Evolutionary conservation across 2,797 vertebrate species (phyloP).

Genomic region (Sylvia borin): DNA sequence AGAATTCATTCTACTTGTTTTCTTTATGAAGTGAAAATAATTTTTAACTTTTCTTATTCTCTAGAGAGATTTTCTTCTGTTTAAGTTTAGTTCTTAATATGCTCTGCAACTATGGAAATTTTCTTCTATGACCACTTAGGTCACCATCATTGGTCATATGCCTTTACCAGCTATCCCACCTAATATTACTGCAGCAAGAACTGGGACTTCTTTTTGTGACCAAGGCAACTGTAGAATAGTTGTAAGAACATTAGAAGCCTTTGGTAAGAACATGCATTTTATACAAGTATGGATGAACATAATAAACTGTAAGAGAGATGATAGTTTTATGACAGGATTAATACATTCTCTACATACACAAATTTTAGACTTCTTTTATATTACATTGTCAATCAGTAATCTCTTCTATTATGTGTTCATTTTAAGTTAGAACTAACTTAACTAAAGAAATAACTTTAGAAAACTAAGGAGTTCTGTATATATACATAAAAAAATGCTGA

Average conservation of each 20-base stretch:
- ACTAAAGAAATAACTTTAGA: background rate
- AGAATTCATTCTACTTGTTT: background rate
- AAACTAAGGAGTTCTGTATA: background rate
- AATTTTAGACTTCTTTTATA: background rate
- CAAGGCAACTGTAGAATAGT: background rate
- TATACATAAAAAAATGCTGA: no score
- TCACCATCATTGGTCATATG: background rate
- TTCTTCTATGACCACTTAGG: background rate
- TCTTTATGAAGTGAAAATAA: background rate
- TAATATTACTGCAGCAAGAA: background rate
- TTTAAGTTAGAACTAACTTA: background rate
- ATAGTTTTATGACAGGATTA: background rate
- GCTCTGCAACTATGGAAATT: background rate
- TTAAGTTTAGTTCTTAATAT: background rate
- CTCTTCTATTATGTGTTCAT: background rate
- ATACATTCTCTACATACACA: background rate
- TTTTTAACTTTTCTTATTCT: background rate
- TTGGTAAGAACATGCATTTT: background rate
- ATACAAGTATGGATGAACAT: background rate
- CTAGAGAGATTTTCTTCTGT: background rate
- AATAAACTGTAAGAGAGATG: background rate
- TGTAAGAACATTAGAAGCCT: background rate
- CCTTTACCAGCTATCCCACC: background rate
- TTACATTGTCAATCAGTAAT: background rate
- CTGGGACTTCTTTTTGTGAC: background rate